Base-by-base conservation (phyloP, 2,113 vertebrate genomes). In the Spizaetus ornatus region DNA sequence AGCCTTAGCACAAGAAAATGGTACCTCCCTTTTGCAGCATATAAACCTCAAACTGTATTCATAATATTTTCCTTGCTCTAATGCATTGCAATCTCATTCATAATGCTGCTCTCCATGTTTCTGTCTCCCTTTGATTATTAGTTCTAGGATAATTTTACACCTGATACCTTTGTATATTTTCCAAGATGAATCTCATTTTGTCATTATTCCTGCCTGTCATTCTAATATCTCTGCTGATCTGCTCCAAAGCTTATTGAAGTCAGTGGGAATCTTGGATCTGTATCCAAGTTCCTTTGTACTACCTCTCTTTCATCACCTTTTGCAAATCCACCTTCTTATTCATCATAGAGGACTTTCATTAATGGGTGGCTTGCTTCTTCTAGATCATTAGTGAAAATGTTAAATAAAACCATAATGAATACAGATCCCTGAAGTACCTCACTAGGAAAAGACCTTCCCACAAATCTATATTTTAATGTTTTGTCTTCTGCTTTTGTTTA, bases 401-500 rank as follows among this genome's bases (percentile, higher is more conserved):
- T 85, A 87, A 85, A 82, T 67, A 89, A 93, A 95, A 92, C 40
- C 76, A 72, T 70, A 76, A 52, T 47, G 43, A 92, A 86, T 56
- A 69, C 3, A 67, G 48, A 92, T 52, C 70, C 48, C 36, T 66
- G 32, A 80, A 89, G 38, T 69, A 40, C 16, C 32, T 92, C 52
- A 50, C n/a, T 47, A 80, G 22, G 25, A 79, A 96, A 89, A 96
- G 38, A 92, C 40, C 50, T 92, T 85, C 43, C 38, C 50, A 79
- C 34, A 90, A 71, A 91, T 47, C 53, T 82, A 14, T 91, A 45
- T 69, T 79, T 88, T 53, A 86, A 47, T 88, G 42, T 94, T 95
- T 94, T 95, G 53, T 93, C 89, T 94, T 93, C 86, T 95, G 70
- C 40, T 91, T 96, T 91, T 94, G 78, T 91, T 95, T 90, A 87